These are phyloP conservation scores for Acronicta alni DNA, from an alignment of 2,888 invertebrate genomes.

Conservation along the genomic window DNA sequence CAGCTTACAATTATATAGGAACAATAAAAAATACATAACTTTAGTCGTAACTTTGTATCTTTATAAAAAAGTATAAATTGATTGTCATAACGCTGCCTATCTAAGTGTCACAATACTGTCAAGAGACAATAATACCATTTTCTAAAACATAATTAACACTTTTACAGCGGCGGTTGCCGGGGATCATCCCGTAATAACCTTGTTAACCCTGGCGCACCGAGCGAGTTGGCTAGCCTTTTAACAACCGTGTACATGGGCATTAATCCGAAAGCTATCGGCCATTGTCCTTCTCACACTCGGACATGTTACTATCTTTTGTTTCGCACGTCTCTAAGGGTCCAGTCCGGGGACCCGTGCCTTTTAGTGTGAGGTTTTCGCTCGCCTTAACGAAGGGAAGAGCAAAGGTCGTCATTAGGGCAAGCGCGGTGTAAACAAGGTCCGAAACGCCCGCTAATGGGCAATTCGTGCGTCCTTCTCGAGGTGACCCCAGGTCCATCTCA, in stretches of 20 bases:
- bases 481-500: constrained; percentile 86
- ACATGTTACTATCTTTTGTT: constrained; percentile 72
- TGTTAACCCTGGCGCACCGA: constrained; percentile 88
- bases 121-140: constrained; percentile 78
- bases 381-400: constrained; percentile 90
- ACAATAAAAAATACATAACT: too few relatives aligned
- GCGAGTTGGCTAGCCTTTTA: constrained; percentile 87
- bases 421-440: constrained; percentile 89
- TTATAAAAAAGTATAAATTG: constrained; percentile 8
- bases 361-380: constrained; percentile 89
- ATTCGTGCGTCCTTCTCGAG: constrained; percentile 87
- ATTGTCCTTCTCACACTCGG: constrained; percentile 81
- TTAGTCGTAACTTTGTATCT: not conserved
- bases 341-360: constrained; percentile 85
- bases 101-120: constrained; percentile 65
- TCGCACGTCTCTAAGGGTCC: constrained; percentile 82
- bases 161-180: constrained; percentile 86
- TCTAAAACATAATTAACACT: constrained; percentile 88
- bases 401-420: constrained; percentile 90
- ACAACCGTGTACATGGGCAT: constrained; percentile 87
- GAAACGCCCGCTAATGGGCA: constrained; percentile 89
- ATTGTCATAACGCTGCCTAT: constrained; percentile 31
- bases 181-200: constrained; percentile 89
- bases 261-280: constrained; percentile 88
- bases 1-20: too few relatives aligned